Base-by-base conservation (phyloP, 2,888 invertebrate species). In the Limnephilus auricula region DNA sequence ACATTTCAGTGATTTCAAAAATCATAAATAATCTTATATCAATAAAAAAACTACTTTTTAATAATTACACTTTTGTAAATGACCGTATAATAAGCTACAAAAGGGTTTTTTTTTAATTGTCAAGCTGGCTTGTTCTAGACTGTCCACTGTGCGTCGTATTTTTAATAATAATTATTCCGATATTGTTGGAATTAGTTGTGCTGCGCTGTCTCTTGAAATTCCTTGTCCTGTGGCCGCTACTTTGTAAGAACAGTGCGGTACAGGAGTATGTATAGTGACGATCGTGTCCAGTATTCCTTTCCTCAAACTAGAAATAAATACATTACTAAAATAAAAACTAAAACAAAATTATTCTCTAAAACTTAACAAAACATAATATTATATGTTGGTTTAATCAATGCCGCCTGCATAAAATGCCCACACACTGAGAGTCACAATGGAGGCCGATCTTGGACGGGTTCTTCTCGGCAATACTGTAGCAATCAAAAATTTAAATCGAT, bases 231-330 rank as follows among this genome's bases (percentile, higher is more conserved):
- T 89, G 25, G 37, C 37, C 15, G 15, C 25, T 37, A 89, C 79
- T 37, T 34, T 79, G 79, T 79, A 89, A 25, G 79, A 89, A 10
- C 89, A 89, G 18, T 79, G 79, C 6, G 89, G 89, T 30, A 89
- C 89, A 13, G 89, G 89, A 30, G 89, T 89, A 34, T 37, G 10
- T 25, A 89, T 37, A 1, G 40, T 79, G 12, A 89, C n/a, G 2
- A 79, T 79, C n/a, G 89, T n/a, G 1, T 79, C 79, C 79, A 40
- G 37, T n/a, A 3, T 10, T 34, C 89, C 84, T 40, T 85, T 40
- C n/a, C 12, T 37, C 40, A 45, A 34, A 12, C 89, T 89, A 79
- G 30, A 79, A 89, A 45, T n/a, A 85, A 30, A 80, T 25, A n/a
- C 13, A 37, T 5, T 31, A 88, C 25, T 34, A 12, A 78, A 88